phyloP scores from a whole-genome alignment of 2,888 invertebrate species.

The Eucera pruinosa region DNA sequence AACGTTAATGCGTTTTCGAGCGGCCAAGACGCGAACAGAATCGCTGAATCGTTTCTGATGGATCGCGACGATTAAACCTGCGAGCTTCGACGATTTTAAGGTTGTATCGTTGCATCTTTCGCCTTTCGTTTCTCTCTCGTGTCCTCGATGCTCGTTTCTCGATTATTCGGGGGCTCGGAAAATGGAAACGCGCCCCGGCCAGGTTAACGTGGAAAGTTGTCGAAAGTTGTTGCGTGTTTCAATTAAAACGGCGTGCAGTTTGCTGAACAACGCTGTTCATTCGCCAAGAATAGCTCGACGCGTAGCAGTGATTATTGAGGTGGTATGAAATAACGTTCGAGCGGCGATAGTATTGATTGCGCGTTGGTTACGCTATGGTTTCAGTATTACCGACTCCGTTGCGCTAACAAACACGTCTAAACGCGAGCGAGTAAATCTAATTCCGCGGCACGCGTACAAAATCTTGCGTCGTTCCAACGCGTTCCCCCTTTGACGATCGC shows the following conservation, averaged over 20 bases:
- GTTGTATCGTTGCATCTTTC: too few species aligned
- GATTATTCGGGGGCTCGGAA: too few species aligned
- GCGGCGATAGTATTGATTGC: conserved; percentile 50
- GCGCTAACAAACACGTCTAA: conserved; percentile 33
- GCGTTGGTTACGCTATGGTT: conserved; percentile 42
- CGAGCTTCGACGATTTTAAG: too few species aligned
- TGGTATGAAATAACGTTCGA: conserved; percentile 42
- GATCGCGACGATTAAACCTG: too few species aligned
- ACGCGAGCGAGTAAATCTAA: conserved; percentile 11
- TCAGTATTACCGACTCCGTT: conserved; percentile 33
- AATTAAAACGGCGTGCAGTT: conserved; percentile 3
- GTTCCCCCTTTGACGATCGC: neutral
- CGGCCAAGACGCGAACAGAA: too few species aligned
- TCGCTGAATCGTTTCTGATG: too few species aligned
- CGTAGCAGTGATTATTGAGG: conserved; percentile 25
- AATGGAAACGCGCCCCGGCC: too few species aligned
- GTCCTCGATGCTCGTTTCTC: too few species aligned
- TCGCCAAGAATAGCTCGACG: conserved; percentile 21
- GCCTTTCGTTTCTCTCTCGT: too few species aligned
- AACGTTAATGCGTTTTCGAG: too few species aligned
- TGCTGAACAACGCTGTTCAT: neutral
- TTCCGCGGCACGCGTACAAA: neutral
- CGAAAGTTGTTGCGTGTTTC: neutral
- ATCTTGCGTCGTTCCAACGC: neutral
- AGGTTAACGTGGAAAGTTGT: neutral